These are phyloP conservation scores for Harlomillsia oculata DNA, from an alignment of 1,140 invertebrate species.

Conservation along the genomic window DNA sequence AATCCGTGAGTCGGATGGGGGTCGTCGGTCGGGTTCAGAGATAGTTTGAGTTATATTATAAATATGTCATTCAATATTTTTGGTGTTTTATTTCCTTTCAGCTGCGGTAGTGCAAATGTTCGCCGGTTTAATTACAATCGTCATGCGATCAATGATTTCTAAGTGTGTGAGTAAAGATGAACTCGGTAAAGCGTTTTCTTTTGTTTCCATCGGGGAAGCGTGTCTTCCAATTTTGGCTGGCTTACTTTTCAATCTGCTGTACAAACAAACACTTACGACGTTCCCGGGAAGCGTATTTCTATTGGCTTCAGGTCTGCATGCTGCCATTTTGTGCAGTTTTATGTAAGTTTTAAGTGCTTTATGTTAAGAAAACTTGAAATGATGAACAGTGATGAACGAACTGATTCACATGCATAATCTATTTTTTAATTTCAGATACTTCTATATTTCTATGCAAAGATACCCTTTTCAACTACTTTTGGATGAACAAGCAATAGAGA, in stretches of 20 bases:
- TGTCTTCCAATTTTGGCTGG: constrained; percentile 23
- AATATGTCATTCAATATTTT: neutral
- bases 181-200: constrained; percentile 27
- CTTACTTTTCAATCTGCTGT: constrained; percentile 12
- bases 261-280: constrained; percentile 6
- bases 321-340: constrained; percentile 18
- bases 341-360: constrained; percentile 20
- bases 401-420: no score
- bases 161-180: constrained; percentile 31
- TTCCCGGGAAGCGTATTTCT: constrained; percentile 18
- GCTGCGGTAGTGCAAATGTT: constrained; percentile 29
- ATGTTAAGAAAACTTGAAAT: neutral
- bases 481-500: constrained; percentile 8
- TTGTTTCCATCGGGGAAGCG: constrained; percentile 26
- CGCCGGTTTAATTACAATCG: constrained; percentile 24
- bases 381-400: no score
- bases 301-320: constrained; percentile 10
- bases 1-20: no score
- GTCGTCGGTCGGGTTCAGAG: no score
- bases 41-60: no score
- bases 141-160: constrained; percentile 26
- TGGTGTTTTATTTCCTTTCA: neutral
- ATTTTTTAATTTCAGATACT: constrained; percentile 14
- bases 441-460: constrained; percentile 12
- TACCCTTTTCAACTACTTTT: constrained; percentile 7